Percentiles rank a stretch among this genome's conserved stretches.
Conservation (phyloP, 2,888 invertebrate genomes). For the Phaedon cochleariae region DNA sequence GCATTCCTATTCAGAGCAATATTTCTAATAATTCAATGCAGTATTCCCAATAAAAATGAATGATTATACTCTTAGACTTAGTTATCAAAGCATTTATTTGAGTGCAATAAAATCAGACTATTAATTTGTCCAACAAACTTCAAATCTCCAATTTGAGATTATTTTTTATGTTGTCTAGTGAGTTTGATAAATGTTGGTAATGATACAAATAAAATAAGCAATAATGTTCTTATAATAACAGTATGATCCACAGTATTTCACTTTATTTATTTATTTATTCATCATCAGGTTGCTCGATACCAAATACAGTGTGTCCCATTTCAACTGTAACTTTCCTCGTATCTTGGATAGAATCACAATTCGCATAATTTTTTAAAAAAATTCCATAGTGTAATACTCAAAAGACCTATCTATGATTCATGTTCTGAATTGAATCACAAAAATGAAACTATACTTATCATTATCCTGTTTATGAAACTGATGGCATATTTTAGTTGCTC, state of each 20-base stretch:
- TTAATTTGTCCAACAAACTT: not conserved
- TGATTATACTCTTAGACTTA: not conserved
- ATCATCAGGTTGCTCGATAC: too few relatives aligned
- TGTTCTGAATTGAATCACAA: too few relatives aligned
- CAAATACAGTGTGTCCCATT: too few relatives aligned
- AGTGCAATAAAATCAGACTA: slow-evolving; percentile 11
- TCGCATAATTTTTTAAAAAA: too few relatives aligned
- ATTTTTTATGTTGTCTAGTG: not conserved
- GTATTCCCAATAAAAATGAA: not conserved
- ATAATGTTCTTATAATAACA: not conserved
- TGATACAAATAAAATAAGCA: not conserved
- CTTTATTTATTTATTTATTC: not conserved
- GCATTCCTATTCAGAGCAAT: not conserved
- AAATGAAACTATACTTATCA: too few relatives aligned
- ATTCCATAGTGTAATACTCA: too few relatives aligned
- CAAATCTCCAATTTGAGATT: not conserved
- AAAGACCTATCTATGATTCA: too few relatives aligned
- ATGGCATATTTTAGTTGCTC: too few relatives aligned
- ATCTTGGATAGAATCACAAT: too few relatives aligned
- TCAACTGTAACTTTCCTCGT: too few relatives aligned
- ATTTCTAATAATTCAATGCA: not conserved
- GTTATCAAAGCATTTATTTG: slow-evolving; percentile 1
- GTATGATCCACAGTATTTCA: not conserved
- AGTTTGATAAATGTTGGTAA: not conserved
- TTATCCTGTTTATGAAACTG: too few relatives aligned